Evolutionary conservation across 2,113 vertebrate species (phyloP).

Genomic region (Syngnathus typhle): DNA sequence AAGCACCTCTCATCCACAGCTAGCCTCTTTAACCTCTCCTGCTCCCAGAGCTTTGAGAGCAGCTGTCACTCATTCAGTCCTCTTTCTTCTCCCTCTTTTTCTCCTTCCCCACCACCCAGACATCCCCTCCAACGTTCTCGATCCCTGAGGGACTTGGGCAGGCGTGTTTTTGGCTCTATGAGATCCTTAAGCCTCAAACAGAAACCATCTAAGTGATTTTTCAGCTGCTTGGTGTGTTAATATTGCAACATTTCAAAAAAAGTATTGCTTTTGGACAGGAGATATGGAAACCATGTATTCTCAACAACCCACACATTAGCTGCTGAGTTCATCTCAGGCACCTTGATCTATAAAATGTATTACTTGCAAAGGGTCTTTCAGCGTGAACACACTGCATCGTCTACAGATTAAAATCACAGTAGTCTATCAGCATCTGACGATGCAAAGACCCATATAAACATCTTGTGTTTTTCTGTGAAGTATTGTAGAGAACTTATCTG

Average conservation of each 20-base stretch:
- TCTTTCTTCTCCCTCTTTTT: constrained; percentile 72
- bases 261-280: background rate
- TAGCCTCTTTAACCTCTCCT: constrained; percentile 73
- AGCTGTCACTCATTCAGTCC: constrained; percentile 70
- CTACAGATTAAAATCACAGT: background rate
- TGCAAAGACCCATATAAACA: background rate
- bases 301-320: constrained; percentile 8
- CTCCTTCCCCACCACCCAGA: constrained; percentile 66
- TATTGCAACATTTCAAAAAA: background rate
- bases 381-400: background rate
- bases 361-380: constrained; percentile 7
- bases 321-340: constrained; percentile 38
- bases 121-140: constrained; percentile 68
- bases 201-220: constrained; percentile 67
- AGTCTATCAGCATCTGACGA: background rate
- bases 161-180: constrained; percentile 74
- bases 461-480: background rate
- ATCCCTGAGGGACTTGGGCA: constrained; percentile 75
- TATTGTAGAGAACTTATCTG: background rate
- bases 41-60: constrained; percentile 72
- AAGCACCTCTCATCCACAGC: constrained; percentile 71
- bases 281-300: background rate
- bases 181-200: constrained; percentile 72
- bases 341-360: constrained; percentile 20
- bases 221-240: constrained; percentile 25